Evolutionary conservation across 2,888 invertebrate genomes (phyloP), one percentile per base, ranked within the genome.

Genomic region (Callyntrura guangdongensis): DNA sequence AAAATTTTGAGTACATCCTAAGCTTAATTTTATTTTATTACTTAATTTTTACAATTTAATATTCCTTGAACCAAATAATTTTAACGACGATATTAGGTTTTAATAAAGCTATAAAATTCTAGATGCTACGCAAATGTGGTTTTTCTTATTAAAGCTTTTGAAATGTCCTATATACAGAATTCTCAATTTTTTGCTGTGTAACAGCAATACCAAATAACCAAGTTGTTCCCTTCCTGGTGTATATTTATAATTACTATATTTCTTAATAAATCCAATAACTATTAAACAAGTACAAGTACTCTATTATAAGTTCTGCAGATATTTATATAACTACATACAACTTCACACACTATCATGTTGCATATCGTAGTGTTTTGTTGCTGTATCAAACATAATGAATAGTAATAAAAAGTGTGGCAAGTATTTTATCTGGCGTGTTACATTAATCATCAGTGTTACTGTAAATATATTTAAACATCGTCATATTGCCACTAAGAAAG

Each of bases 221-320:
- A 89, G 89, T 89, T 89, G 89, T 85, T 89, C 89, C 89, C 89
- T 45, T 89, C 89, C 89, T 89, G 89, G 89, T 87, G 49, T 59
- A 74, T 82, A 84, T 67, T 77, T 77, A 56, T 86, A 47, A 6
- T 36, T 14, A 12, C 72, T 47, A 59, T 47, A 45, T 82, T 82
- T 17, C 22, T 82, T 61, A 36, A 36, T 36, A 4, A 6, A 36
- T 36, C 20, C 59, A 27, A 12, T 74, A 36, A 22, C 49, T 53
- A 84, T 36, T n/a, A 36, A 49, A 69, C 49, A 59, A 61, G 64
- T 84, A 84, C 64, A 49, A 69, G 67, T 47, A 53, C 45, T 56
- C 11, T 14, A 0, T 25, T 14, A 8, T 56, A 77, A 77, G 77
- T 53, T 77, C 25, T 45, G 11, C 53, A 25, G 20, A 20, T 53